Evolutionary conservation across 2,888 invertebrate species (phyloP).

Genomic region (Ophioninae sp.): DNA sequence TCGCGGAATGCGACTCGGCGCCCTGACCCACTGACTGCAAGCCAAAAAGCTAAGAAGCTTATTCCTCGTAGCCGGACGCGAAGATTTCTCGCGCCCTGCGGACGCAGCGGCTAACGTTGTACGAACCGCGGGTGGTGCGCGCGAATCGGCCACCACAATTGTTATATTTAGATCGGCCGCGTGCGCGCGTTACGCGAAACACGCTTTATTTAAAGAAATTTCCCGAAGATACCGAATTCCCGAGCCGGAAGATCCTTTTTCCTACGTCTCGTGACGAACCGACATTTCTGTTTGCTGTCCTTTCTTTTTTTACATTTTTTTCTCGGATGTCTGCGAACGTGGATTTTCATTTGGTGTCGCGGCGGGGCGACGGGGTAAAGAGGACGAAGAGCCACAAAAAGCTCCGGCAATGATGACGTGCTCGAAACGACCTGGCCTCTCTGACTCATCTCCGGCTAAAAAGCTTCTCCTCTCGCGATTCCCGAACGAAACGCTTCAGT

Average conservation of each 20-base stretch:
- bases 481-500: slow-evolving; percentile 5
- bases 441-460: slow-evolving; percentile 64
- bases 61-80: slow-evolving; percentile 64
- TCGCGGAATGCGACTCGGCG: slow-evolving; percentile 78
- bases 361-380: slow-evolving; percentile 26
- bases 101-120: slow-evolving; percentile 26
- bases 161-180: slow-evolving; percentile 74
- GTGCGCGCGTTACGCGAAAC: slow-evolving; percentile 75
- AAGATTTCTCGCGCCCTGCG: slow-evolving; percentile 35
- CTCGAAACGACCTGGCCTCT: slow-evolving; percentile 55
- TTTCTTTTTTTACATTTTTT: slow-evolving; percentile 31
- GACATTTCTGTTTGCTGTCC: not conserved
- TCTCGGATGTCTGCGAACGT: slow-evolving; percentile 6
- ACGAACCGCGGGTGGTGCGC: slow-evolving; percentile 53
- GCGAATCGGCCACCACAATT: slow-evolving; percentile 71
- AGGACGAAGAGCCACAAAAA: slow-evolving; percentile 60
- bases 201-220: slow-evolving; percentile 77
- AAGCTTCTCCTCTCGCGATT: slow-evolving; percentile 31
- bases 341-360: slow-evolving; percentile 15
- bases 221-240: slow-evolving; percentile 54
- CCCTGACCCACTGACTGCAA: slow-evolving; percentile 80
- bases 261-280: slow-evolving; percentile 9
- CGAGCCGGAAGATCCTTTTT: slow-evolving; percentile 41
- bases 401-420: slow-evolving; percentile 54
- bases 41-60: slow-evolving; percentile 73